These are phyloP conservation scores for Gasteruption jaculator DNA, from an alignment of 2,888 invertebrate genomes.

Conservation along the genomic window DNA sequence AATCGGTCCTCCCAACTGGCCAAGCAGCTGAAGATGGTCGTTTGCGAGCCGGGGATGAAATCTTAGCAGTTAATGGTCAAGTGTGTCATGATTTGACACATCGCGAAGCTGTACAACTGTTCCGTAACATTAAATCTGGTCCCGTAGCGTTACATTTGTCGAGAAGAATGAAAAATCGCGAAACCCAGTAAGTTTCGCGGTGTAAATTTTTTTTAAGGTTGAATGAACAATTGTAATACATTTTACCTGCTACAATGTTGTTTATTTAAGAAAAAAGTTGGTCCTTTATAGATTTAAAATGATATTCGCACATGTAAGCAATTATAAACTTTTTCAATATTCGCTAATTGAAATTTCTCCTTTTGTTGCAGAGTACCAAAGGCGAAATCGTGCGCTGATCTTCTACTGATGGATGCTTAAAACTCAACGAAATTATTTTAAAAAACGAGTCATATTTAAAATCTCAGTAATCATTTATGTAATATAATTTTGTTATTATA, in stretches of 20 bases:
- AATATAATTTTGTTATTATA: too few species aligned
- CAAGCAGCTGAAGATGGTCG: slow-evolving; percentile 81
- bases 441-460: too few species aligned
- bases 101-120: slow-evolving; percentile 73
- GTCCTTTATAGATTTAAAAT: slow-evolving; percentile 1
- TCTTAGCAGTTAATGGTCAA: slow-evolving; percentile 76
- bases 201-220: too few species aligned
- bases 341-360: slow-evolving; percentile 12
- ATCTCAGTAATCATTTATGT: too few species aligned
- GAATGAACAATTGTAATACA: too few species aligned
- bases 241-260: too few species aligned
- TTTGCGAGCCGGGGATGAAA: slow-evolving; percentile 79
- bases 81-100: slow-evolving; percentile 77
- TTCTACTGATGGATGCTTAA: slow-evolving; percentile 61
- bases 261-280: too few species aligned
- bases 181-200: slow-evolving; percentile 46
- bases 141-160: slow-evolving; percentile 72
- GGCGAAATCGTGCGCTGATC: slow-evolving; percentile 71
- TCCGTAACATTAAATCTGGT: slow-evolving; percentile 75
- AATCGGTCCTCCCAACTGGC: slow-evolving; percentile 77
- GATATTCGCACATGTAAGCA: not conserved
- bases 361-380: slow-evolving; percentile 61
- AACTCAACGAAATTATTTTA: slow-evolving; percentile 14
- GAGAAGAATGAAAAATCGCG: slow-evolving; percentile 55
- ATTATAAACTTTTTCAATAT: not conserved